A percentile compares a stretch with the other conserved stretches of the same genome.
Conservation (phyloP, 2,113 vertebrate genomes). For the Acinonyx jubatus region DNA sequence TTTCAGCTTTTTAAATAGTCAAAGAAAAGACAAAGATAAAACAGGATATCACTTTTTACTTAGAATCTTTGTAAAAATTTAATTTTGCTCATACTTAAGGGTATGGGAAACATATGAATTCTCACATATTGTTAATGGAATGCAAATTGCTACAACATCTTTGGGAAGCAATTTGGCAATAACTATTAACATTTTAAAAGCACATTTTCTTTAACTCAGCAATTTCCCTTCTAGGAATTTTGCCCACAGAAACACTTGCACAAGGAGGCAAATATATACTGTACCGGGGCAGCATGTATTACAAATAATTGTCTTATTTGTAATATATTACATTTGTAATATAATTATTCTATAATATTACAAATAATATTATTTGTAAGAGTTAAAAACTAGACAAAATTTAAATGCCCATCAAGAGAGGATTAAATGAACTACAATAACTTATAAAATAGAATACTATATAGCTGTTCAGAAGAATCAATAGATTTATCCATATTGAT, state of each 20-base stretch:
- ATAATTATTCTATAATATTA: no score
- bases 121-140: background rate
- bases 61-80: slow-evolving; percentile 24
- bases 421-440: background rate
- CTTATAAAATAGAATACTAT: background rate
- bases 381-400: background rate
- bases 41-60: background rate
- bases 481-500: background rate
- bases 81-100: background rate
- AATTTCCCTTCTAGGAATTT: slow-evolving; percentile 22
- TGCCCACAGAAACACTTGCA: background rate
- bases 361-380: background rate
- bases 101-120: background rate
- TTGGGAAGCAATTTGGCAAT: slow-evolving; percentile 25
- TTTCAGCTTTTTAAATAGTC: background rate
- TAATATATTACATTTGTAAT: no score
- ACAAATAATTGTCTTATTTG: no score
- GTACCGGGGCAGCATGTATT: no score
- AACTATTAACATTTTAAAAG: slow-evolving; percentile 37
- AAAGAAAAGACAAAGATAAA: background rate
- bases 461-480: background rate
- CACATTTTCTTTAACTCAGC: slow-evolving; percentile 26
- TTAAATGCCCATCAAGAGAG: background rate
- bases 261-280: background rate
- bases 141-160: background rate